Evolutionary conservation across 1,140 invertebrate species (phyloP), one percentile per base, ranked within the genome.

Genomic region (Sinonovacula constricta): DNA sequence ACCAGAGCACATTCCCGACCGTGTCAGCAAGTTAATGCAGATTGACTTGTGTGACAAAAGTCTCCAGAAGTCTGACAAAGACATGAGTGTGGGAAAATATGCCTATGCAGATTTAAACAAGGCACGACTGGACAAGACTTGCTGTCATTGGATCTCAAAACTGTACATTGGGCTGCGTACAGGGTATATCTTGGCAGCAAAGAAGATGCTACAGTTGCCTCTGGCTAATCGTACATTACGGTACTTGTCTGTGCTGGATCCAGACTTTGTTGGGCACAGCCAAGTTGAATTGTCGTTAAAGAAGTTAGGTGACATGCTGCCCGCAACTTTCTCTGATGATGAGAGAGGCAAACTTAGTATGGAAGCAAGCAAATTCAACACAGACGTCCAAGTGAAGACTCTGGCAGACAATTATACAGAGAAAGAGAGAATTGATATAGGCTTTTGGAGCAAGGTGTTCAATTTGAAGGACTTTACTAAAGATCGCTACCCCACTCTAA

Each of bases 81-180:
- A 28, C 22, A 57, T 57, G 10, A 10, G 45, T 49, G 45, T 49
- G n/a, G 54, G 54, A 28, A 57, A 57, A 57, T 57, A 57, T 57
- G 54, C 54, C 18, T 57, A 57, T 57, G 26, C 54, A 12, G 54
- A 57, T 10, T 10, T 57, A 10, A 57, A 57, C 54, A 57, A 57
- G 22, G 54, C 54, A 10, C 7, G 54, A 57, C 7, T 12, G 26
- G 54, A 57, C 22, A 57, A 57, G 22, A 12, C 54, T 22, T 57
- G 54, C 54, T 12, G 22, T 7, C 54, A 57, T 10, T 57, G 54
- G 54, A 22, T 57, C 7, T 28, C 18, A 57, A 24, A 10, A 12
- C 22, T 57, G 22, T 57, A 57, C 26, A 28, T 22, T 12, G 22
- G 22, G 10, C 22, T 57, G 18, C 54, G 54, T 12, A 7, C 7